A percentile compares a stretch with the other conserved stretches of the same genome.
Conservation (phyloP, 2,797 vertebrate genomes). For the Acanthis flammea region DNA sequence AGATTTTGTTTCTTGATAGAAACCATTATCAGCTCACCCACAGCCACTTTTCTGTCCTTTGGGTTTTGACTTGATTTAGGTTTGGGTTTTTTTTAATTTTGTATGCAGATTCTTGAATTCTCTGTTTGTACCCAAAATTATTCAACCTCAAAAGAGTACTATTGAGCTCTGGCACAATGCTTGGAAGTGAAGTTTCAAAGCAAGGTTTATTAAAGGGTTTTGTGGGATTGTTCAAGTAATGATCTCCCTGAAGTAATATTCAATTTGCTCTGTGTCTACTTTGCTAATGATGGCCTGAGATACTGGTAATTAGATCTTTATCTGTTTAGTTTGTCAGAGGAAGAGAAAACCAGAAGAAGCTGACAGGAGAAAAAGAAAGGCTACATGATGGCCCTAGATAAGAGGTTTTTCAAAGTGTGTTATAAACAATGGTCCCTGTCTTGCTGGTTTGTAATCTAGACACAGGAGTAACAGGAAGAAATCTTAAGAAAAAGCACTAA, state of each 20-base stretch:
- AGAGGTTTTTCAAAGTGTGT: not conserved
- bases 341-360: not conserved
- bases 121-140: not conserved
- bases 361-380: not conserved
- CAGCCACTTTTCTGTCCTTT: not conserved
- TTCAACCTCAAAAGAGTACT: not conserved
- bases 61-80: not conserved
- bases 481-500: not conserved
- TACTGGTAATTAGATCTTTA: not conserved
- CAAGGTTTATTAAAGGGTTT: not conserved
- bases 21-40: not conserved
- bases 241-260: constrained; percentile 20
- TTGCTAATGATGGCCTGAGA: not conserved
- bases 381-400: not conserved
- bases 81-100: not conserved
- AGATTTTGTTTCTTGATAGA: not conserved
- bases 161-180: not conserved
- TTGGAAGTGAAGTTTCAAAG: not conserved
- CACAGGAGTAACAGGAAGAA: not conserved
- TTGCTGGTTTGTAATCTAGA: not conserved
- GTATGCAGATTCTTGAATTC: not conserved
- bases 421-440: not conserved
- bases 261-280: not conserved
- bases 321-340: not conserved
- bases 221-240: not conserved